Conservation (phyloP, 2,113 vertebrate species). For the Phalacrocorax aristotelis region DNA sequence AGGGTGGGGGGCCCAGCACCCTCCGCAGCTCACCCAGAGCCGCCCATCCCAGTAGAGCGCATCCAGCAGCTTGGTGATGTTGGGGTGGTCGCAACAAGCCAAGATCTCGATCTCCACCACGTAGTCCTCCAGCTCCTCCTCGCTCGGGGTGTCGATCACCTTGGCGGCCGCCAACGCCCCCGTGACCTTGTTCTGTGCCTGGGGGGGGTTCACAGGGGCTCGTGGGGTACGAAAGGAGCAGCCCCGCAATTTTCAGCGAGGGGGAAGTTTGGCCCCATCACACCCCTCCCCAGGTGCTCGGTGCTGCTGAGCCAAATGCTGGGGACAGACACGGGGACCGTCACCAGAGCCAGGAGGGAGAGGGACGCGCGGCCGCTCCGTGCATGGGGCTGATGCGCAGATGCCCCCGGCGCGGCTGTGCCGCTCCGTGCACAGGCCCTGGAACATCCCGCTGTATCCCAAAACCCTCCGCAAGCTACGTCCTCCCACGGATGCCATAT, state of each 20-base stretch:
- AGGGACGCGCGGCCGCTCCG: accelerated
- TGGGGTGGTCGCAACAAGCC: conserved; percentile 65
- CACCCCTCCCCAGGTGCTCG: not conserved
- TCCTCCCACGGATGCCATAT: accelerated
- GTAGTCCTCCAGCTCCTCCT: conserved; percentile 74
- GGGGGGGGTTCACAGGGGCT: not conserved
- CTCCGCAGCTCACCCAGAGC: conserved; percentile 67
- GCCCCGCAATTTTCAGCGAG: accelerated
- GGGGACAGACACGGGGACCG: accelerated
- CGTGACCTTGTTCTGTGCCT: conserved; percentile 44
- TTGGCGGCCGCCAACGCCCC: conserved; percentile 61
- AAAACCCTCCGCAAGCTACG: not conserved
- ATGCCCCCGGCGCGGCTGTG: not conserved
- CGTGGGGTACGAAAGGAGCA: not conserved
- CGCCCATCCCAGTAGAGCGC: conserved; percentile 63
- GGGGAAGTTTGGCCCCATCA: accelerated
- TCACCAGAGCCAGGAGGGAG: not conserved
- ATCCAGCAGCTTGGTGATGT: conserved; percentile 65
- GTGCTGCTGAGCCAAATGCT: not conserved
- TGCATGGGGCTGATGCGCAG: accelerated
- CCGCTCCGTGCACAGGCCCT: accelerated
- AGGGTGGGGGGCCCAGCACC: not conserved
- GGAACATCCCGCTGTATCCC: not conserved
- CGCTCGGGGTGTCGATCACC: conserved; percentile 56
- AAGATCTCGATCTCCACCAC: conserved; percentile 70